phyloP scores from a whole-genome alignment of 2,113 vertebrate genomes.

The Sphyrna mokarran region DNA sequence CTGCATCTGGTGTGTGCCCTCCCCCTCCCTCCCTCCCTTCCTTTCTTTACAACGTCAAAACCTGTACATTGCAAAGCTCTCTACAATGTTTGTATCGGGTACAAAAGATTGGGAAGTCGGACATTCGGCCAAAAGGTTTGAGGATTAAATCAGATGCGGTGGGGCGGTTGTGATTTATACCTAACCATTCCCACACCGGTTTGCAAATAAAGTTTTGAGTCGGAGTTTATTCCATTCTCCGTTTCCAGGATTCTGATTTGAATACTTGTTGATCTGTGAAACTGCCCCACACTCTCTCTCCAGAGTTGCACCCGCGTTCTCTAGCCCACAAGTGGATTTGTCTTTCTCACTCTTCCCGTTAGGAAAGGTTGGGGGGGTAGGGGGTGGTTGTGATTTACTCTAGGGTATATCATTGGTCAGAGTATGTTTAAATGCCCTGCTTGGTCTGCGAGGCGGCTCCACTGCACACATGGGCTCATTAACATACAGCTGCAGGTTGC shows the following conservation, averaged over 20 bases:
- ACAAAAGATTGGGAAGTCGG: neutral
- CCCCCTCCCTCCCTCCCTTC: no score
- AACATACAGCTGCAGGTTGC: slow-evolving; percentile 84
- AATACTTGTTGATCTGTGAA: neutral
- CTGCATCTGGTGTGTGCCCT: neutral
- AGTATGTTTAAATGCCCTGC: neutral
- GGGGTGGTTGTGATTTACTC: neutral
- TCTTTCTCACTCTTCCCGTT: no score
- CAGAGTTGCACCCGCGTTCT: neutral
- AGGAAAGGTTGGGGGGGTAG: neutral
- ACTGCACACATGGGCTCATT: slow-evolving; percentile 59
- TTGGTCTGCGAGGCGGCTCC: neutral
- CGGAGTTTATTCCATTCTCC: neutral
- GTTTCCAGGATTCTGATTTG: neutral
- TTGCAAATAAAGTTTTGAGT: neutral
- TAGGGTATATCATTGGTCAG: neutral
- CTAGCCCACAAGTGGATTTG: neutral
- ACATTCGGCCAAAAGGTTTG: neutral
- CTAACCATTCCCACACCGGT: neutral
- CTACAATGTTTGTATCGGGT: neutral
- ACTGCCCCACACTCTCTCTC: neutral
- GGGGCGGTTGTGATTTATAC: neutral
- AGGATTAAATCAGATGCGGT: no score
- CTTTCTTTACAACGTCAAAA: neutral
- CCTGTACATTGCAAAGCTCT: neutral